These are phyloP conservation scores for Chironex yamaguchii DNA, from an alignment of 30 jellyfish, hydroid and myxozoan genomes.

Conservation along the genomic window DNA sequence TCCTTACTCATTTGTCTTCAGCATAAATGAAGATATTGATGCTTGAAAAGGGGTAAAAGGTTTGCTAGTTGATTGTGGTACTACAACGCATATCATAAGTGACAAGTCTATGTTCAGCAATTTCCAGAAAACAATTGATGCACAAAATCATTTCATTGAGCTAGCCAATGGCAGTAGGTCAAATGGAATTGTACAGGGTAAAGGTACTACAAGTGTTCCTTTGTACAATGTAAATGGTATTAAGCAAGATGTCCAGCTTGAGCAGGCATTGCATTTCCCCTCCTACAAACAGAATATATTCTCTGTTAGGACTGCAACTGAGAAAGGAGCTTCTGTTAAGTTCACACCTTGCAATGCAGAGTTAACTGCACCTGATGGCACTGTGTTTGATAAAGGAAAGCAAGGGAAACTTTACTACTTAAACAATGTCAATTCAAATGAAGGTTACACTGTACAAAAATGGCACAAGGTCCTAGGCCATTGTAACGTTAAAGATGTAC, in stretches of 20 bases:
- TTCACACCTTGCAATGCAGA: constrained; percentile 22
- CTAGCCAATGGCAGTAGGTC: constrained; percentile 67
- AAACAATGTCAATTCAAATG: not conserved
- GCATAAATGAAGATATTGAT: too few relatives aligned
- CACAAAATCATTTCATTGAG: constrained; percentile 62
- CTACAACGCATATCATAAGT: constrained; percentile 43
- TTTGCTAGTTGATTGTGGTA: constrained; percentile 65
- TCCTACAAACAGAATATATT: constrained; percentile 37
- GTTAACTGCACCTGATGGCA: constrained; percentile 15
- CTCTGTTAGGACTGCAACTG: constrained; percentile 68
- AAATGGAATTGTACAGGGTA: constrained; percentile 39
- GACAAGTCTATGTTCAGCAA: constrained; percentile 18
- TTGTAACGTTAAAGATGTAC: constrained; percentile 45
- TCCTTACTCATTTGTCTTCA: not conserved
- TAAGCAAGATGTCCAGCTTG: constrained; percentile 3
- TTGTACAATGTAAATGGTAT: constrained; percentile 19
- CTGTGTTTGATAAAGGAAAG: constrained; percentile 32
- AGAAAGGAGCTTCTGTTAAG: constrained; percentile 17
- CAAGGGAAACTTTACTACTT: constrained; percentile 43
- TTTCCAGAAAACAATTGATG: constrained; percentile 33
- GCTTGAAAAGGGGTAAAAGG: not conserved
- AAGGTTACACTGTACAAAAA: too few relatives aligned
- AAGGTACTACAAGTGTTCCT: constrained; percentile 49
- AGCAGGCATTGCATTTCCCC: constrained; percentile 52
- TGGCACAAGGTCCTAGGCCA: constrained; percentile 80